Evolutionary conservation across 2,113 vertebrate species (phyloP), one percentile per base, ranked within the genome.

Genomic region (Zosterops lateralis): DNA sequence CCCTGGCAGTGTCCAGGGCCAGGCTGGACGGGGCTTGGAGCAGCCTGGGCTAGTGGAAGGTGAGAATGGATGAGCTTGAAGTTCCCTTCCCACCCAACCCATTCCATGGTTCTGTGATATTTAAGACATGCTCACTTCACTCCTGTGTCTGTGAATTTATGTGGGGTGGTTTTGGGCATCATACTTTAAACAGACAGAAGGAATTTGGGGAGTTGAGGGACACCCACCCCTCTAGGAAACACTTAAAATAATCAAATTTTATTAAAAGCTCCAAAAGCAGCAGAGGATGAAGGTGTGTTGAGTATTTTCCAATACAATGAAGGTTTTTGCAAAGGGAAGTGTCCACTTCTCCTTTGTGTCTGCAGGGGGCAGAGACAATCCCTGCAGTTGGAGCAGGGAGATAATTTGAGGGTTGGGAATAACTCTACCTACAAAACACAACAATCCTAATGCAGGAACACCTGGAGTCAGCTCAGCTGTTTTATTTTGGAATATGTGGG

Each of bases 301-400:
- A 9, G 7, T 11, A 21, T 54, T 67, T 65, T 64, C 54, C 24
- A 6, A 0, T 5, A 2, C 3, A 1, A 1, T 1, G 26, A 9
- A 62, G 51, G 19, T 14, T 72, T 77, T 61, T 9, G 4, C 9
- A 7, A 48, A 7, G 26, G 47, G 4, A 48, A 22, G 38, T 9
- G 40, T 31, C 53, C 7, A 5, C 16, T 89, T 67, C 84, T 54
- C 29, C 29, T 29, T 21, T 22, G 22, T 38, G 65, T 70, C 93
- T 89, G 91, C 88, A 90, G 91, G 47, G 93, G 95, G 81, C 91
- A 93, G 90, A 80, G 68, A 15, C 50, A 80, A 19, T 28, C 73
- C 45, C 68, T 72, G 34, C 44, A 17, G 10, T 4, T 7, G 57
- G 40, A 93, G 72, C 44, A 13, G 18, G 56, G 15, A 45, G 17